Conservation (phyloP, 2,888 invertebrate species). For the Invenusta paracnida region DNA sequence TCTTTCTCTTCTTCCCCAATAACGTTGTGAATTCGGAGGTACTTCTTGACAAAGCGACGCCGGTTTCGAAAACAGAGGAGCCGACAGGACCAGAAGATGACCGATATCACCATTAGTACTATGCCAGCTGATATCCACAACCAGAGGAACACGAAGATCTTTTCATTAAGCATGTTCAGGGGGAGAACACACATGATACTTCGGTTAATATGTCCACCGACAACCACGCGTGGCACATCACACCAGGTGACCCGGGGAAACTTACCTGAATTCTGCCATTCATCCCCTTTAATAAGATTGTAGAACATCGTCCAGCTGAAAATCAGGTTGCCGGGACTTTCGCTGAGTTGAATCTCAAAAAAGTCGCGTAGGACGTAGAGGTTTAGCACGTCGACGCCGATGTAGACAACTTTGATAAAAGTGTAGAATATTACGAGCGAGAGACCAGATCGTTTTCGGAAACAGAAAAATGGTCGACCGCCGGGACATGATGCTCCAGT, state of each 20-base stretch:
- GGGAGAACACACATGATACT: slow-evolving; percentile 18
- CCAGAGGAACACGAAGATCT: slow-evolving; percentile 20
- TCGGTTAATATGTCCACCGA: background rate
- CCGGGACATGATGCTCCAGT: too few species aligned
- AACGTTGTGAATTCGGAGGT: background rate
- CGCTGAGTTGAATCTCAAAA: too few species aligned
- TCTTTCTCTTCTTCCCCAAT: background rate
- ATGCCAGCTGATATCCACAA: slow-evolving; percentile 17
- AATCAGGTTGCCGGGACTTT: background rate
- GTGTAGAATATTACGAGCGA: background rate
- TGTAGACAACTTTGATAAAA: background rate
- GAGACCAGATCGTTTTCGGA: too few species aligned
- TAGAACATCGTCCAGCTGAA: background rate
- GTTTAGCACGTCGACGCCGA: background rate
- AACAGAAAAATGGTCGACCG: too few species aligned
- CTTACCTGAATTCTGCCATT: background rate
- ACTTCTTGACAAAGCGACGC: background rate
- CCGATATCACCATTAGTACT: background rate
- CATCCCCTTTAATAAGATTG: background rate
- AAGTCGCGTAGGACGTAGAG: background rate
- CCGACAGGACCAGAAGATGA: background rate
- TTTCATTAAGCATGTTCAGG: slow-evolving; percentile 25
- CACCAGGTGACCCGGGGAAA: slow-evolving; percentile 32
- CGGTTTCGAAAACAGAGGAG: background rate
- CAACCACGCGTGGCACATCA: background rate